Base-by-base conservation (phyloP, 2,113 vertebrate genomes). In the Myotis brandtii region DNA sequence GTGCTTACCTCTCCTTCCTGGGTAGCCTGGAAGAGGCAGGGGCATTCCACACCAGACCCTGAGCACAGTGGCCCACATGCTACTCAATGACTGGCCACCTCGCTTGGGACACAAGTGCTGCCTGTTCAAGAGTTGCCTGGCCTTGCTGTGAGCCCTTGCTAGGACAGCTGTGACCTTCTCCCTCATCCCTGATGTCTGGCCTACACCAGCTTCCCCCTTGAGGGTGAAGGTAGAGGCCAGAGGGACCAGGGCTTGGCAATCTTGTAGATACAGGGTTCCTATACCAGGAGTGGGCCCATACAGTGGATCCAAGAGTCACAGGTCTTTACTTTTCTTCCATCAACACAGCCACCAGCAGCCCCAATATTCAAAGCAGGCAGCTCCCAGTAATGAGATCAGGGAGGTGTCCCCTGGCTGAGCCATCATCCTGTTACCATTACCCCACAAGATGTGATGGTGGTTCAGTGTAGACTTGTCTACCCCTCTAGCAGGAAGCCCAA, bases 401-500 rank as follows among this genome's bases (percentile, higher is more conserved):
- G 54, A 66, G 32, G 27, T 64, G 27, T 6, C 6, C 87, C 81
- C 72, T 95, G 66, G 27, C 9, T 10, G n/a, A 56, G 46, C 14
- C 7, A 46, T 64, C 11, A 5, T 13, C 0, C 0, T 52, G 50
- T n/a, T 84, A 86, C 37, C 40, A 89, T 46, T 17, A 32, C n/a
- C 92, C 50, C 10, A 77, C n/a, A 64, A 32, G 43, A 89, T 18
- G 18, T 94, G 30, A 93, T 62, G 95, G 96, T 96, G 91, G 94
- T 95, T 97, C 72, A 62, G 54, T 80, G 94, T 94, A 62, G 75
- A 96, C 97, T 97, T 95, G 79, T 97, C 98, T 97, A 96, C 93
- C 82, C 86, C 70, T 48, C 25, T 34, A 6, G 76, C 59, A 85
- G 48, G 93, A 72, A 81, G 40, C 43, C 54, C 34, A n/a, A 18